phyloP scores from a whole-genome alignment of 2,113 vertebrate genomes.

The Macrotis lagotis region DNA sequence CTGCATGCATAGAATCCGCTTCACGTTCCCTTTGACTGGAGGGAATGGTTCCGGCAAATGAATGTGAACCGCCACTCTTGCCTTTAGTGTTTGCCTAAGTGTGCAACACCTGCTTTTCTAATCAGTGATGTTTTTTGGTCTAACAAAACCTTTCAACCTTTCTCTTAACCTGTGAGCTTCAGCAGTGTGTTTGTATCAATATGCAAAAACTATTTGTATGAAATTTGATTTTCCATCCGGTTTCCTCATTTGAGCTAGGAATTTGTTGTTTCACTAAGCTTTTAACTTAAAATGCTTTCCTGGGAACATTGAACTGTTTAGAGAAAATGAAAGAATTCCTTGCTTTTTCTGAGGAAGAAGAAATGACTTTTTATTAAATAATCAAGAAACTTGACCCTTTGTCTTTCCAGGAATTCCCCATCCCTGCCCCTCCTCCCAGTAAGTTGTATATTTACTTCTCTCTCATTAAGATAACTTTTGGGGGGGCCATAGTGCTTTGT shows the following conservation, averaged over 20 bases:
- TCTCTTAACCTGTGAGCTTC: constrained; percentile 19
- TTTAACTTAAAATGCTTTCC: constrained; percentile 37
- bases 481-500: constrained; percentile 15
- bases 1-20: not conserved
- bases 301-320: not conserved
- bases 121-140: not conserved
- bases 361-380: not conserved
- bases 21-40: not conserved
- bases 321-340: constrained; percentile 28
- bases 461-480: constrained; percentile 38
- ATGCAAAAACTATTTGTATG: constrained; percentile 26
- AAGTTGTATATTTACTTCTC: constrained; percentile 33
- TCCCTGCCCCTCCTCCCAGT: constrained; percentile 4
- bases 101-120: not conserved
- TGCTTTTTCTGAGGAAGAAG: constrained; percentile 37
- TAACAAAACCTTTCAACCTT: not conserved
- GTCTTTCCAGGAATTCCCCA: constrained; percentile 18
- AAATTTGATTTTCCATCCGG: constrained; percentile 13
- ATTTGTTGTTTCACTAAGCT: constrained; percentile 33
- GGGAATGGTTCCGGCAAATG: not conserved
- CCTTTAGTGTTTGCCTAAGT: not conserved
- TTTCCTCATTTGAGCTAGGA: not conserved
- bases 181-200: not conserved
- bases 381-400: constrained; percentile 20
- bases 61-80: not conserved